A percentile compares a stretch with the other conserved stretches of the same genome.
These are phyloP conservation scores for Chrysomela aeneicollis DNA, from an alignment of 2,888 invertebrate species.

Conservation along the genomic window DNA sequence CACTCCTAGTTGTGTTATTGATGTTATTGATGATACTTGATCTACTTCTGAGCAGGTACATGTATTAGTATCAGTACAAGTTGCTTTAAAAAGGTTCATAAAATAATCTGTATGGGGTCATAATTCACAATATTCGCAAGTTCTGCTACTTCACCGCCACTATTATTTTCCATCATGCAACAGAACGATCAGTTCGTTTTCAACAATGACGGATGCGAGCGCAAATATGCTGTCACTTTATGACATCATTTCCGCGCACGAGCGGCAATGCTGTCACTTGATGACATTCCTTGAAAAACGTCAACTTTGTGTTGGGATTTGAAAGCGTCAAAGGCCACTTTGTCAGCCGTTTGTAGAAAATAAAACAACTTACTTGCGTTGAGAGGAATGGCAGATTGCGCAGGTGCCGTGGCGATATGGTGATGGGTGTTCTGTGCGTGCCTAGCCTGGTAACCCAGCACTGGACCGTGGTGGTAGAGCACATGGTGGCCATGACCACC, in stretches of 20 bases:
- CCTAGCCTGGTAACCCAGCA: constrained; percentile 57
- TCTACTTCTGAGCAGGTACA: background rate
- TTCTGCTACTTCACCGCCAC: no score
- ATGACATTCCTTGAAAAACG: no score
- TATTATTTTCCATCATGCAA: no score
- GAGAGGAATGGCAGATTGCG: constrained; percentile 56
- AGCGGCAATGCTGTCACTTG: no score
- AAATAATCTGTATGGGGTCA: background rate
- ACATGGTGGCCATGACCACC: constrained; percentile 58
- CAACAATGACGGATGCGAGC: no score
- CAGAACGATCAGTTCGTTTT: no score
- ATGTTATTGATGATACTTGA: background rate
- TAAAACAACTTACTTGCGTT: constrained; percentile 59
- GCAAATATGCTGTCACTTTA: no score
- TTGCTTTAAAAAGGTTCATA: background rate
- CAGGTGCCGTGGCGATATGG: constrained; percentile 51
- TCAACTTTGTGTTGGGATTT: no score
- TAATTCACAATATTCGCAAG: no score
- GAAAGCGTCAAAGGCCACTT: no score
- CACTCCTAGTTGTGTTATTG: no score
- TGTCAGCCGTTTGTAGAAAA: background rate
- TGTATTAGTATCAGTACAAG: background rate
- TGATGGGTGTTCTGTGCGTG: constrained; percentile 56
- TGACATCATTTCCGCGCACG: no score
- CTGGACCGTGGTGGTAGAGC: constrained; percentile 57